These are phyloP conservation scores for Elgaria multicarinata DNA, from an alignment of 2,113 vertebrate species.

Conservation along the genomic window DNA sequence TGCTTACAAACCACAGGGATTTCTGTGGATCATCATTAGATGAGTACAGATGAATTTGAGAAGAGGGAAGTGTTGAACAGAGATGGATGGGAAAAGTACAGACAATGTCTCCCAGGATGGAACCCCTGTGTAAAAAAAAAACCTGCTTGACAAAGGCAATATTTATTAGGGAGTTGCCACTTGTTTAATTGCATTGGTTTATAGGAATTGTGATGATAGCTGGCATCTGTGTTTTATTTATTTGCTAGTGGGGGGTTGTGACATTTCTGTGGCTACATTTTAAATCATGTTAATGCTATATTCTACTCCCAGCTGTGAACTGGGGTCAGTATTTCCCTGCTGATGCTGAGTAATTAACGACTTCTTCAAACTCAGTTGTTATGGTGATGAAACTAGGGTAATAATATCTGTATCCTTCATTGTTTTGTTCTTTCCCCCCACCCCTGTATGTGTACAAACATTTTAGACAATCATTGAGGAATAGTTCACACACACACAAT, in stretches of 20 bases:
- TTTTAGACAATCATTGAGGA: neutral
- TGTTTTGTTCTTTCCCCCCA: neutral
- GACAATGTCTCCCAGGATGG: neutral
- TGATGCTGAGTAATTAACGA: neutral
- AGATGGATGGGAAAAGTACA: neutral
- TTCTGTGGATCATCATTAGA: neutral
- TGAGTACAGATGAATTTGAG: slow-evolving; percentile 4
- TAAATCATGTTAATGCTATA: slow-evolving; percentile 22
- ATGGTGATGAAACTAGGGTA: neutral
- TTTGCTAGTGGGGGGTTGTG: slow-evolving; percentile 28
- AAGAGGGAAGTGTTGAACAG: neutral
- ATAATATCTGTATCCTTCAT: neutral
- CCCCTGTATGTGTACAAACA: neutral
- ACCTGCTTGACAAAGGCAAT: slow-evolving; percentile 1
- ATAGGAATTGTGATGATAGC: slow-evolving; percentile 32
- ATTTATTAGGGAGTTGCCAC: slow-evolving; percentile 12
- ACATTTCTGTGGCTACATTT: slow-evolving; percentile 23
- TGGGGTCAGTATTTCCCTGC: slow-evolving; percentile 6
- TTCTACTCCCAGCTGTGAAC: neutral
- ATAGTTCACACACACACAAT: neutral
- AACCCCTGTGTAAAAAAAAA: neutral
- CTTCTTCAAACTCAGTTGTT: neutral
- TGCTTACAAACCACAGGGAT: neutral
- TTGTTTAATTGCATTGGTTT: slow-evolving; percentile 11
- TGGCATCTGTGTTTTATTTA: slow-evolving; percentile 12